These are phyloP conservation scores for Sitophilus oryzae DNA, from an alignment of 1,140 invertebrate species.

Conservation along the genomic window DNA sequence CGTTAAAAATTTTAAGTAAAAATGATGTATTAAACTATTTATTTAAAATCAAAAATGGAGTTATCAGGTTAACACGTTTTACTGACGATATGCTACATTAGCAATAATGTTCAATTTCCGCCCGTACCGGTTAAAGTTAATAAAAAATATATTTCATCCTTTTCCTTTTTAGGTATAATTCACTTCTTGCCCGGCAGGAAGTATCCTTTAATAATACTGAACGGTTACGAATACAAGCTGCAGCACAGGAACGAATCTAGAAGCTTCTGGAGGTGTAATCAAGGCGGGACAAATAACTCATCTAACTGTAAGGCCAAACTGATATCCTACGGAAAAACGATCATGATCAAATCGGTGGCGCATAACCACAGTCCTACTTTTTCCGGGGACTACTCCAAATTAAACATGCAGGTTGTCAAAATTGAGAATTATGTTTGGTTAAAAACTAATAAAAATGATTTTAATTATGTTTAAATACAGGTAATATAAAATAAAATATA, in stretches of 20 bases:
- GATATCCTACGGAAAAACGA: neutral
- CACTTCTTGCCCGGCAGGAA: slow-evolving; percentile 3
- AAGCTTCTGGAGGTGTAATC: slow-evolving; percentile 14
- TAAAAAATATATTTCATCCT: neutral
- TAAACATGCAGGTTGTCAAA: neutral
- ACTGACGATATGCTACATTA: too few relatives aligned
- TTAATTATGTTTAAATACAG: neutral
- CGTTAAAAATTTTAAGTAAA: neutral
- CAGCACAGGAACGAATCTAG: neutral
- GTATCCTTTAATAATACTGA: slow-evolving; percentile 16
- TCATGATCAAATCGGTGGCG: slow-evolving; percentile 1
- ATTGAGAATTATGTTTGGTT: neutral
- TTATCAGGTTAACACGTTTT: too few relatives aligned
- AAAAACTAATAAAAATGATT: neutral
- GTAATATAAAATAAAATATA: too few relatives aligned
- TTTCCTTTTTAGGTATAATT: slow-evolving; percentile 5
- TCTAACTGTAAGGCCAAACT: slow-evolving; percentile 13
- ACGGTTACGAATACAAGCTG: slow-evolving; percentile 15
- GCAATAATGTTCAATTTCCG: neutral
- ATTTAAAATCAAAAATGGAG: too few relatives aligned
- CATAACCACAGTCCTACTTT: neutral
- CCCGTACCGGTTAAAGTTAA: neutral
- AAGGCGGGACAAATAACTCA: neutral
- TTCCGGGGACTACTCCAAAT: neutral
- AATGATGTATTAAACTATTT: neutral